These are phyloP conservation scores for Caradrina kadenii DNA, from an alignment of 2,888 invertebrate species.

Conservation along the genomic window DNA sequence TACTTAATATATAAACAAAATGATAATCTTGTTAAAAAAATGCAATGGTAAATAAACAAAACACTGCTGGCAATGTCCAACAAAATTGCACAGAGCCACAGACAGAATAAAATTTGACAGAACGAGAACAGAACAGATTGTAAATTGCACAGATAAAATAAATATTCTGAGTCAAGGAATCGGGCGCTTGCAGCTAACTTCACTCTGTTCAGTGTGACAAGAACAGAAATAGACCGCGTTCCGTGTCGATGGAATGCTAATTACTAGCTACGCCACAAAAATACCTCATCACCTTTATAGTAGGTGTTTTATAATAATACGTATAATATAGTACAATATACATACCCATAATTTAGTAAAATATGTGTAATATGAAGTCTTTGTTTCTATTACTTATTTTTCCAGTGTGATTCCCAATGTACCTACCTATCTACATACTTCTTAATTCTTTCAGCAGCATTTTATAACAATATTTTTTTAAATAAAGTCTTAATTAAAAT, in stretches of 20 bases:
- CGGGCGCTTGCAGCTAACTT: conserved; percentile 19
- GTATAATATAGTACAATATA: too few species aligned
- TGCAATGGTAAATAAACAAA: conserved; percentile 7
- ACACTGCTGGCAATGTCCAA: neutral
- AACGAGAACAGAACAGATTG: conserved; percentile 9
- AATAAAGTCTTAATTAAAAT: neutral
- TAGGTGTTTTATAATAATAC: too few species aligned
- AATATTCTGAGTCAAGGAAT: neutral
- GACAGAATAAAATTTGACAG: conserved; percentile 20
- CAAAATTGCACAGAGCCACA: neutral
- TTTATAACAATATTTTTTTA: neutral
- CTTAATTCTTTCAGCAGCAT: too few species aligned
- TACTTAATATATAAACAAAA: neutral
- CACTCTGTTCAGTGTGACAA: conserved; percentile 18
- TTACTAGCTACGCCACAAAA: too few species aligned
- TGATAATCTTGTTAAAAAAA: neutral
- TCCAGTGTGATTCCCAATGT: too few species aligned
- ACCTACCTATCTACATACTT: too few species aligned
- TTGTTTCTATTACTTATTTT: too few species aligned
- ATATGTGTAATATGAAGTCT: too few species aligned
- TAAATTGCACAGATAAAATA: conserved; percentile 27
- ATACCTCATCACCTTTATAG: too few species aligned
- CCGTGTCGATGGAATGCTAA: neutral
- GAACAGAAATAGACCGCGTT: conserved; percentile 21
- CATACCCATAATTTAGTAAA: too few species aligned